Conservation (phyloP, 37 sponge, comb jelly and placozoan genomes). For the Spongilla lacustris region DNA sequence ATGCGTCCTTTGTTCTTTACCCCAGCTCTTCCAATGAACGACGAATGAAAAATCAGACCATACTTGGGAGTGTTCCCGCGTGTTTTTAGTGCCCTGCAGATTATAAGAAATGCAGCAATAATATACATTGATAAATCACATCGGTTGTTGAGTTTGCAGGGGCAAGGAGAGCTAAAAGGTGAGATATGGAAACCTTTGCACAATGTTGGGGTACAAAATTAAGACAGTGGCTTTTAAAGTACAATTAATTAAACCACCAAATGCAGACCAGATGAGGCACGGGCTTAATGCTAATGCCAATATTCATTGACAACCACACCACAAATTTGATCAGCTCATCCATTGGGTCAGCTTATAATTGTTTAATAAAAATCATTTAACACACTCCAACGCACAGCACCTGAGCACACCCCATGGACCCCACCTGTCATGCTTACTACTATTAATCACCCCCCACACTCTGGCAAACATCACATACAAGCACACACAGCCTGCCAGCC, state of each 20-base stretch:
- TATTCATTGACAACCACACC: background rate
- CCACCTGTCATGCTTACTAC: background rate
- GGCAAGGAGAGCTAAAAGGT: too few species aligned
- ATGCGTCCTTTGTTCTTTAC: constrained; percentile 97
- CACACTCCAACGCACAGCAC: background rate
- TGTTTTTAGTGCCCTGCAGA: constrained; percentile 94
- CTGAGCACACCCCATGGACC: background rate
- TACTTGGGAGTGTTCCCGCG: constrained; percentile 99
- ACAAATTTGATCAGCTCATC: background rate
- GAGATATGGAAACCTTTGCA: background rate
- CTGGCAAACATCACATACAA: too few species aligned
- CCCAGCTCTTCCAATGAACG: constrained; percentile 96
- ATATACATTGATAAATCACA: too few species aligned
- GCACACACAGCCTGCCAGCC: background rate
- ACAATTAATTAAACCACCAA: too few species aligned
- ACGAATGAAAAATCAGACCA: constrained; percentile 97
- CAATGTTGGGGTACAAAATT: too few species aligned
- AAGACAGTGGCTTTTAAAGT: too few species aligned
- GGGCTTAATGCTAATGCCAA: background rate
- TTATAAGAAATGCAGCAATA: background rate
- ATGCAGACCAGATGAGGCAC: background rate
- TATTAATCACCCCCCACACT: background rate
- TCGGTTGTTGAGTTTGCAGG: too few species aligned
- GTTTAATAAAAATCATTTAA: background rate
- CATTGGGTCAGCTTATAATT: background rate